Evolutionary conservation across 1,140 invertebrate species (phyloP), one percentile per base, ranked within the genome.

Genomic region (Conus ventricosus): DNA sequence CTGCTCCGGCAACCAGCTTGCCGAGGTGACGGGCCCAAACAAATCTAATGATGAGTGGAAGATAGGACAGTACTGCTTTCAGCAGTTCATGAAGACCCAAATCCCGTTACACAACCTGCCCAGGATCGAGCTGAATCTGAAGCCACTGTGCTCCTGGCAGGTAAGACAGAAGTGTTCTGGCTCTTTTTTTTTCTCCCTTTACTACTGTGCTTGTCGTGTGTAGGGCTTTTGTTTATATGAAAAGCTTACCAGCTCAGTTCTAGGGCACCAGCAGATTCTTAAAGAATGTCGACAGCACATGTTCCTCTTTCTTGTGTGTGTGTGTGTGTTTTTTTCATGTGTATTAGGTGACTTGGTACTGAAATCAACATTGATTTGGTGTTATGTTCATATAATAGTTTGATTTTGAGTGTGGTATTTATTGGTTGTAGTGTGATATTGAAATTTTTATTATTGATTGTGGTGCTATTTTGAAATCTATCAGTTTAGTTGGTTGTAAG

Each of bases 61-160:
- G 1, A 51, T 75, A 25, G 91, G 89, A 23, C 63, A 81, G n/a
- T 89, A 90, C 54, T 88, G 90, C 17, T 92, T 89, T 88, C 51
- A 84, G 23, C 90, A 90, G 84, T 90, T 89, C n/a, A 80, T 60
- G 15, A 54, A 60, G 20, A 20, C 54, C 15, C 57, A 67, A 4
- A 53, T 60, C 85, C 81, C 25, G 75, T 67, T 15, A 27, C 39
- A 20, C 23, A 84, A 54, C 10, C 60, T 67, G 17, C 78, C 54
- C 27, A 63, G 67, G 75, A 17, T 78, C 83, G 55, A 57, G 10
- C 57, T 90, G 8, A 85, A 90, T 80, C 81, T 89, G 25, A 75
- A 88, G 76, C 80, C 85, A 8, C 60, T 92, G 17, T 90, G 90
- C 84, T 71, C 83, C 27, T 84, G 84, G 55, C 51, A 78, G 80